Evolutionary conservation across 2,113 vertebrate species (phyloP).

Genomic region (Aplodontia rufa): DNA sequence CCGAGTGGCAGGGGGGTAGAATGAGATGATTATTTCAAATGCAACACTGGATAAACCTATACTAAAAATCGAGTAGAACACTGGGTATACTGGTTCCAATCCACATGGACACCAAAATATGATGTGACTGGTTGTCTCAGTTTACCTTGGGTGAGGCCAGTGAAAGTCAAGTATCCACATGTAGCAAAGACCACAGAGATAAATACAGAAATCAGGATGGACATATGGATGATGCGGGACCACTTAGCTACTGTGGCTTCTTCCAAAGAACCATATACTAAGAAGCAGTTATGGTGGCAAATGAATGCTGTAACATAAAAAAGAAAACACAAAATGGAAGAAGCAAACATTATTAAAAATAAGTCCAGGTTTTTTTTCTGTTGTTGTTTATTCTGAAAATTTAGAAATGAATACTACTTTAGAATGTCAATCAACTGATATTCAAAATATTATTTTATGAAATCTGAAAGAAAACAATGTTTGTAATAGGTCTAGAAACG

Average conservation of each 20-base stretch:
- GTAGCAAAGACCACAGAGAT: constrained; percentile 90
- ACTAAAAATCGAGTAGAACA: not conserved
- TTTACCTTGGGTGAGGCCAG: constrained; percentile 95
- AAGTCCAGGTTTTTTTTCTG: not conserved
- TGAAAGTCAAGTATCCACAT: constrained; percentile 94
- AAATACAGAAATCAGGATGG: constrained; percentile 87
- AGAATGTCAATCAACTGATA: not conserved
- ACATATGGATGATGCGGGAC: constrained; percentile 91
- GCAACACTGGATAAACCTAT: not conserved
- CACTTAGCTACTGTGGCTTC: constrained; percentile 91
- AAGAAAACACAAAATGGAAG: not conserved
- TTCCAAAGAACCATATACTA: constrained; percentile 93
- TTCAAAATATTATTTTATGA: constrained; percentile 26
- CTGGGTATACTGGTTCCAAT: not conserved
- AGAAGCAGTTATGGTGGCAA: constrained; percentile 97
- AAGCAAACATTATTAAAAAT: constrained; percentile 30
- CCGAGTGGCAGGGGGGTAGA: not conserved
- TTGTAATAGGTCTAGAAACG: not conserved
- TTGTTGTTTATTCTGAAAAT: constrained; percentile 24
- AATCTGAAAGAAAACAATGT: not conserved
- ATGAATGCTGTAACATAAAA: constrained; percentile 92
- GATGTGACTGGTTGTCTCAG: not conserved
- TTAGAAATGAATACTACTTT: not conserved
- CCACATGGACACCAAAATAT: not conserved
- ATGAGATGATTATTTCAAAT: not conserved